A percentile compares a stretch with the other conserved stretches of the same genome.
Evolutionary conservation across 2,888 invertebrate genomes (phyloP).

Genomic region (Pilophorus perplexus): DNA sequence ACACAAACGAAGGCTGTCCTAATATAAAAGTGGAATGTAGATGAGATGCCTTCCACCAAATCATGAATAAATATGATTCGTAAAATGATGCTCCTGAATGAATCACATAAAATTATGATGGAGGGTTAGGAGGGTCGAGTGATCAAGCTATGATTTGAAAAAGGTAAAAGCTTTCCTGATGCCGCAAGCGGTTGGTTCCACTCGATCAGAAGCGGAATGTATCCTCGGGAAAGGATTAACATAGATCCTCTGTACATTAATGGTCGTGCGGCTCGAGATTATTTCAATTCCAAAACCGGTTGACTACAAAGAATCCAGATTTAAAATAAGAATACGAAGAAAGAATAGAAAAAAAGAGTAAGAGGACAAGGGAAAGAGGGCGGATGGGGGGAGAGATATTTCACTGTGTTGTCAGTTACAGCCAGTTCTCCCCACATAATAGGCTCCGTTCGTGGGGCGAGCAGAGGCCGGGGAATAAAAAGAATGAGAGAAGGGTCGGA

Average conservation of each 20-base stretch:
- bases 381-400: constrained; percentile 42
- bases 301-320: constrained; percentile 45
- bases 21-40: neutral
- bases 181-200: constrained; percentile 30
- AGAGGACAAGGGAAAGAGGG: constrained; percentile 34
- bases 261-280: constrained; percentile 44
- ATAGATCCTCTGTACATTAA: constrained; percentile 41
- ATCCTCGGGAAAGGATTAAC: constrained; percentile 31
- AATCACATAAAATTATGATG: constrained; percentile 16
- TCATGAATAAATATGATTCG: no score
- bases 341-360: constrained; percentile 48
- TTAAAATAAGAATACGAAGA: constrained; percentile 45
- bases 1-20: no score
- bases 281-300: constrained; percentile 45
- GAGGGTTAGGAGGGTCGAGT: constrained; percentile 16
- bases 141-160: constrained; percentile 13
- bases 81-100: no score
- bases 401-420: constrained; percentile 49
- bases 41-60: no score
- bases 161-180: neutral
- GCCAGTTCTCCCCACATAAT: constrained; percentile 49
- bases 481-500: constrained; percentile 30
- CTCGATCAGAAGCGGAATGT: constrained; percentile 31
- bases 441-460: constrained; percentile 41
- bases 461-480: constrained; percentile 26